A percentile compares a stretch with the other conserved stretches of the same genome.
Conservation (phyloP, 2,797 vertebrate genomes). For the Triplophysa bombifrons region DNA sequence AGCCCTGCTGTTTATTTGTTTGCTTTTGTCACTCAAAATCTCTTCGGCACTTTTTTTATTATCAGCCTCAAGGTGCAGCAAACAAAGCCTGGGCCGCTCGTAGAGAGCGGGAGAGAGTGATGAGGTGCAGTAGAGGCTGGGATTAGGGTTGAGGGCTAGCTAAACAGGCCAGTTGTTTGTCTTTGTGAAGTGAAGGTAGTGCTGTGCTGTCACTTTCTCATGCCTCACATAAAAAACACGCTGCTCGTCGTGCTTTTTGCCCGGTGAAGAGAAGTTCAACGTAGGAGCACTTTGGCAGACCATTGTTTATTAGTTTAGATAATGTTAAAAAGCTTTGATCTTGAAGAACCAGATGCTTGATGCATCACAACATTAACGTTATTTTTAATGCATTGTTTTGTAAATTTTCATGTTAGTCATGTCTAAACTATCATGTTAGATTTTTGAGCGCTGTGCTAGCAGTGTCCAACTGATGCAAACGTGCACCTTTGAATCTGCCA, state of each 20-base stretch:
- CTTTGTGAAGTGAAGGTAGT: conserved; percentile 62
- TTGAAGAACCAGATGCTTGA: background rate
- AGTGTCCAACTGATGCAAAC: background rate
- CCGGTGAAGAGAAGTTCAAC: conserved; percentile 8
- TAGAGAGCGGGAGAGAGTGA: conserved; percentile 46
- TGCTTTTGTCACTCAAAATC: conserved; percentile 49
- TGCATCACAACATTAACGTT: conserved; percentile 9
- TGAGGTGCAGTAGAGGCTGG: conserved; percentile 57
- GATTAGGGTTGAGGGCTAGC: conserved; percentile 59
- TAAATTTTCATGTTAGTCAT: background rate
- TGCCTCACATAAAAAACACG: conserved; percentile 31
- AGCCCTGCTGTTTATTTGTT: conserved; percentile 64
- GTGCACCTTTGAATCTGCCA: too few relatives aligned
- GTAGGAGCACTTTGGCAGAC: conserved; percentile 2
- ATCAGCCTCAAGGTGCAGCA: conserved; percentile 62
- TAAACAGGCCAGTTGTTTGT: conserved; percentile 66
- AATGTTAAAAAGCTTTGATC: conserved; percentile 14
- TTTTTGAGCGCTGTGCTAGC: too few relatives aligned
- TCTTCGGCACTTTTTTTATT: conserved; percentile 62
- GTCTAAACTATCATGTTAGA: too few relatives aligned
- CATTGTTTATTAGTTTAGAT: conserved; percentile 18
- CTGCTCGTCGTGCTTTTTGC: background rate
- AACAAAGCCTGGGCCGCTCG: conserved; percentile 53
- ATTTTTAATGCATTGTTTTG: background rate
- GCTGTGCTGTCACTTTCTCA: conserved; percentile 58